Evolutionary conservation across 2,888 invertebrate genomes (phyloP), one percentile per base, ranked within the genome.

Genomic region (Epinotia brunnichana): DNA sequence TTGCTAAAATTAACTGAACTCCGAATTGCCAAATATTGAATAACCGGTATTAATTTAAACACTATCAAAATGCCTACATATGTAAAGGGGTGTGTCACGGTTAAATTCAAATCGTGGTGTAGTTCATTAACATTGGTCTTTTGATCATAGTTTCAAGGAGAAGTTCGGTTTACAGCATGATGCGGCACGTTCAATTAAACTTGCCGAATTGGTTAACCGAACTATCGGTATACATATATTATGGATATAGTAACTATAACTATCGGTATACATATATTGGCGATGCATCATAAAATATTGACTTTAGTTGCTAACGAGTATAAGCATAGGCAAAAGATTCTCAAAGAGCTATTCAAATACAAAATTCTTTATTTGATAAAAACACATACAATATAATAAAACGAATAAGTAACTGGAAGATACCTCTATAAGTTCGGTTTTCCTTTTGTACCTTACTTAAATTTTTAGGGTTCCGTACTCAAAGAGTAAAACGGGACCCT

Each of bases 131-230:
- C 10, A 29, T 39, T 61, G 21, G 13, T 21, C 11, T 21, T 21
- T 60, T 69, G 39, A 69, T 53, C 11, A n/a, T 39, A 39, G 60
- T 35, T 60, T 59, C 19, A 51, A 39, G 15, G 39, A 39, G 51
- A 39, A 7, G n/a, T 19, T 48, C 53, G 39, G 17, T 61, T 48
- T 62, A 15, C 24, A 62, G 48, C 44, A 24, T 3, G 24, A 24
- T 10, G n/a, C 21, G 19, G 24, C 17, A 41, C 19, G 44, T 62
- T 62, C 24, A 48, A 62, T 44, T 48, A 29, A 62, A 62, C 24
- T 60, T 48, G n/a, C 48, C 13, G 21, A 61, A 62, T 48, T 62
- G 13, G 60, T 19, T 60, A 39, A 39, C 35, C 60, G 9, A 39
- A 59, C 29, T 17, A 17, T 59, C 35, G 5, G 35, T 39, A 35